Conservation (phyloP, 2,113 vertebrate genomes). For the Fukomys damarensis region DNA sequence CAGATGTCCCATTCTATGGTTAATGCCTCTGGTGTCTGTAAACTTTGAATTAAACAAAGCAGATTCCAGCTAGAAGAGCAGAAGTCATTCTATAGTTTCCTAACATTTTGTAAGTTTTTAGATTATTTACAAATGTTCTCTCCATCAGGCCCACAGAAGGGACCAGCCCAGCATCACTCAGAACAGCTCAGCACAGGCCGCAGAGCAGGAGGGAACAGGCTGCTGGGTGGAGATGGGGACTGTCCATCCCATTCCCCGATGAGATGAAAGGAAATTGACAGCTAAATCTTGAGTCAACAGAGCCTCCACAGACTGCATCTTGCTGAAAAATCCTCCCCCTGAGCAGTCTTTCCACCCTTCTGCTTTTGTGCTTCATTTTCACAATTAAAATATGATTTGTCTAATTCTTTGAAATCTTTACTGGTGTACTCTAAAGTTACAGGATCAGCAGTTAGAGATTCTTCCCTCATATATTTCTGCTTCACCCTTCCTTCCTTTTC, state of each 20-base stretch:
- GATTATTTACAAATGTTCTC: no score
- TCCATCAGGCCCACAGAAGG: no score
- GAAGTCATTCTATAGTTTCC: no score
- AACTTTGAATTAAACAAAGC: no score
- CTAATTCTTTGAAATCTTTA: neutral
- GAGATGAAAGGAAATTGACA: neutral
- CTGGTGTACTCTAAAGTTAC: neutral
- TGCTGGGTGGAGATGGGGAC: accelerated
- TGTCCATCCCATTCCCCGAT: accelerated
- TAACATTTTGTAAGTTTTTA: no score
- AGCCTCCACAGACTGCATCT: neutral
- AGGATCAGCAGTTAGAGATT: no score
- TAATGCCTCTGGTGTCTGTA: no score
- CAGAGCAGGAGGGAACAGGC: no score
- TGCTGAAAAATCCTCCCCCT: no score
- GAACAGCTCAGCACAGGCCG: no score
- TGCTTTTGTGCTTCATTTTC: neutral
- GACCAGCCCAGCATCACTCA: neutral
- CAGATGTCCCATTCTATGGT: no score
- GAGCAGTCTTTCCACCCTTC: neutral
- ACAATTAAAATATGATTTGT: neutral
- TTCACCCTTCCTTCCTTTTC: neutral
- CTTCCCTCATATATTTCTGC: neutral
- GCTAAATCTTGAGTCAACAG: neutral
- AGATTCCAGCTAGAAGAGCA: no score